Evolutionary conservation across 2,888 invertebrate genomes (phyloP).

Genomic region (Caenorhabditis sinica): DNA sequence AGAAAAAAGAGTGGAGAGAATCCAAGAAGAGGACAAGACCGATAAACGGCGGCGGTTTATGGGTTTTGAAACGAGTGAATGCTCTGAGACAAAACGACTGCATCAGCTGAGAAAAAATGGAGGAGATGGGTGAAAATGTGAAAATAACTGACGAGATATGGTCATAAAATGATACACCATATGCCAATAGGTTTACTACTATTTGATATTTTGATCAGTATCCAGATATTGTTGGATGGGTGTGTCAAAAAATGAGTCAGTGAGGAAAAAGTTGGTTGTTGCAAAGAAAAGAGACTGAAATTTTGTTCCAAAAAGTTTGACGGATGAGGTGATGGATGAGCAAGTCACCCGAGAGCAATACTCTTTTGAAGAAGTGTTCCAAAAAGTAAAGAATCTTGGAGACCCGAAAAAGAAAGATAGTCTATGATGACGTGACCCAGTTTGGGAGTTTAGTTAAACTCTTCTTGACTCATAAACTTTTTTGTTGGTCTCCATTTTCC

Average conservation of each 20-base stretch:
- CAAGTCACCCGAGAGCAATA: constrained; percentile 7
- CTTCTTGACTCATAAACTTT: constrained; percentile 59
- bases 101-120: constrained; percentile 14
- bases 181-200: constrained; percentile 30
- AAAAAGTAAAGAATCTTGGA: constrained; percentile 14
- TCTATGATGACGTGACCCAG: constrained; percentile 41
- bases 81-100: not conserved
- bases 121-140: constrained; percentile 9
- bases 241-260: constrained; percentile 9
- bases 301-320: constrained; percentile 25
- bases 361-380: constrained; percentile 4
- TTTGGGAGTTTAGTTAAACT: constrained; percentile 36
- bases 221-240: not conserved
- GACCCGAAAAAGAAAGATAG: not conserved
- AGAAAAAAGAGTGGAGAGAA: constrained; percentile 28
- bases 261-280: constrained; percentile 26
- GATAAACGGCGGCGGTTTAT: constrained; percentile 56
- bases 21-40: constrained; percentile 26
- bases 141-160: constrained; percentile 38
- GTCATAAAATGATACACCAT: constrained; percentile 41
- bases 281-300: constrained; percentile 32
- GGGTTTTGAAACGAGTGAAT: constrained; percentile 49
- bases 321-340: constrained; percentile 49
- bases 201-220: not conserved
- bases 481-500: constrained; percentile 35